Percentiles rank a stretch among this genome's conserved stretches.
Conservation (phyloP, 2,797 vertebrate genomes). For the Luscinia luscinia region DNA sequence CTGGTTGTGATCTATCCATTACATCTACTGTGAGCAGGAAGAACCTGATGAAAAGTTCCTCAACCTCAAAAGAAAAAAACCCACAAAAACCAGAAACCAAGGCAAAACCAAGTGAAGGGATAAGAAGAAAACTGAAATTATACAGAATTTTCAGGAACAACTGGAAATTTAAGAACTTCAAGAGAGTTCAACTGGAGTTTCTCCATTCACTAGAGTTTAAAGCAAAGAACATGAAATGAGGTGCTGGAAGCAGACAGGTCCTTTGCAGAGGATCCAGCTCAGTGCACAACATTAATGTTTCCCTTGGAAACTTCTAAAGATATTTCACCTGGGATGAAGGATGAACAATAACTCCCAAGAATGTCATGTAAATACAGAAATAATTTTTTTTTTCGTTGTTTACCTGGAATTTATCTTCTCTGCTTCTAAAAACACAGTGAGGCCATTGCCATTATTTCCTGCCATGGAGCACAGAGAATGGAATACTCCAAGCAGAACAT, state of each 20-base stretch:
- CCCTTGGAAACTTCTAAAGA: background rate
- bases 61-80: background rate
- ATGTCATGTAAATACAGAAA: background rate
- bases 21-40: background rate
- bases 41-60: background rate
- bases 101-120: background rate
- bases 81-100: background rate
- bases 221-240: background rate
- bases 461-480: background rate
- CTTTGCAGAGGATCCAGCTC: background rate
- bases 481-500: background rate
- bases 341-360: background rate
- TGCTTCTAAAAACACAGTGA: background rate
- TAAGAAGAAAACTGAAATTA: background rate
- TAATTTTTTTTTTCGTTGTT: fast-evolving
- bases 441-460: background rate
- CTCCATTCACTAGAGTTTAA: background rate
- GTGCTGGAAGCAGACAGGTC: background rate
- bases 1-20: background rate
- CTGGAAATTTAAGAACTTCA: background rate
- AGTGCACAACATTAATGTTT: background rate
- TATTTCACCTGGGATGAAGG: background rate
- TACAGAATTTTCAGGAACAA: background rate
- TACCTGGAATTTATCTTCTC: background rate
- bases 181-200: background rate